Base-by-base conservation (phyloP, 2,888 invertebrate species). In the Ormyrus pomaceus region DNA sequence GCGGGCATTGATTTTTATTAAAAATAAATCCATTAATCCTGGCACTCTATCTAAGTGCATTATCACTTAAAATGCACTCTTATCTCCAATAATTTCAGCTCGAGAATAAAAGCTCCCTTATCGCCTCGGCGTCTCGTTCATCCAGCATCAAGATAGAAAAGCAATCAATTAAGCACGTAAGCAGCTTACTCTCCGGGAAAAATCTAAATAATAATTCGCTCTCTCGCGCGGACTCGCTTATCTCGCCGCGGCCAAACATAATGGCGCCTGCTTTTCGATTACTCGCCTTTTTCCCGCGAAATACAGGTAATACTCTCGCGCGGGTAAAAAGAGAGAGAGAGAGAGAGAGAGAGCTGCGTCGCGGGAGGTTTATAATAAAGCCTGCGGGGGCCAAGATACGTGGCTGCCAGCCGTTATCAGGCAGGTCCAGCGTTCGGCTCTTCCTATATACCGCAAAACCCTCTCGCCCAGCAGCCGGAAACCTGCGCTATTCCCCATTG, bases 381-480 rank as follows among this genome's bases (percentile, higher is more conserved):
- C 89, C 90, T 89, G 89, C 87, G 86, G 88, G 87, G 87, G 86
- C 86, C 87, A 88, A 89, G 90, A 90, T 90, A 90, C 86, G 87
- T 87, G 85, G 87, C 85, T 86, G 86, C 86, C 86, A 87, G 86
- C 84, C 88, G 89, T 90, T 90, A 90, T 90, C 90, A 85, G 87
- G 84, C 87, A 85, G 86, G 89, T 90, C 90, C 89, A 89, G 88
- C 48, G 68, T 68, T 59, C 64, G 58, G 53, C 71, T 69, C 51
- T 66, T 81, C 73, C 78, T 61, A 74, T 77, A 59, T 71, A 81
- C 81, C 81, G 79, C 79, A 79, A 76, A 79, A 73, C 64, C 66
- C 74, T 71, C 62, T 2, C 64, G 10, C 72, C 53, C 46, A 34
- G 34, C 34, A 34, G 34, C 34, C 34, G 34, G 34, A 34, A 34